Evolutionary conservation across 2,797 vertebrate genomes (phyloP).

Genomic region (Peromyscus nudipes): DNA sequence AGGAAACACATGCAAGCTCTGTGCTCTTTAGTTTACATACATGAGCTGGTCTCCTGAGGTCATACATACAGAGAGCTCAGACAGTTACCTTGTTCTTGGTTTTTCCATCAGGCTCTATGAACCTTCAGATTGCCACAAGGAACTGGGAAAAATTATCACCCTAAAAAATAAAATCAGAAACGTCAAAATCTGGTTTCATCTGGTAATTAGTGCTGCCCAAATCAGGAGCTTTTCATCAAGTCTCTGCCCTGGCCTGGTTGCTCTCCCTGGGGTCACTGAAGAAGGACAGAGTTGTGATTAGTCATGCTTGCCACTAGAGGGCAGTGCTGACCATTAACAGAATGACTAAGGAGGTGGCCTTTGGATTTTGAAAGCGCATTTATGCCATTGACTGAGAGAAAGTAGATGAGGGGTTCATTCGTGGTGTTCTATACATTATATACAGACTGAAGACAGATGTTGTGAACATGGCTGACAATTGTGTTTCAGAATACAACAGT

Average conservation of each 20-base stretch:
- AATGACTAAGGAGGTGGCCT: background rate
- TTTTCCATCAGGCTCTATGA: background rate
- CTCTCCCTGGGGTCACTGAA: background rate
- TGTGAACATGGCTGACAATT: background rate
- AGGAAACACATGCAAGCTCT: background rate
- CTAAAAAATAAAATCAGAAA: background rate
- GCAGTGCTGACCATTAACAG: conserved; percentile 80
- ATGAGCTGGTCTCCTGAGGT: background rate
- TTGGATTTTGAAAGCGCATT: background rate
- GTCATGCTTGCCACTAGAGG: conserved; percentile 83
- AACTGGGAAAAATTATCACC: background rate
- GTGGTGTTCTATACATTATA: background rate
- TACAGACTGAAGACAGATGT: background rate
- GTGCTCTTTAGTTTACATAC: background rate
- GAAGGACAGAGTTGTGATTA: conserved; percentile 64
- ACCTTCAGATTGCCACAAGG: background rate
- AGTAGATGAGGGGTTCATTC: background rate
- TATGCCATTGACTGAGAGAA: background rate
- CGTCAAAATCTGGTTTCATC: background rate
- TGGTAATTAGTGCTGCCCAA: background rate
- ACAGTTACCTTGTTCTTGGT: background rate
- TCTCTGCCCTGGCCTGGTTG: accelerated
- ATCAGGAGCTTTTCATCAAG: background rate
- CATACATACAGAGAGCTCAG: background rate
- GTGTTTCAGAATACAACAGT: background rate